These are phyloP conservation scores for Rhynchonema sp. DNA, from an alignment of 2,888 invertebrate genomes.

Conservation along the genomic window DNA sequence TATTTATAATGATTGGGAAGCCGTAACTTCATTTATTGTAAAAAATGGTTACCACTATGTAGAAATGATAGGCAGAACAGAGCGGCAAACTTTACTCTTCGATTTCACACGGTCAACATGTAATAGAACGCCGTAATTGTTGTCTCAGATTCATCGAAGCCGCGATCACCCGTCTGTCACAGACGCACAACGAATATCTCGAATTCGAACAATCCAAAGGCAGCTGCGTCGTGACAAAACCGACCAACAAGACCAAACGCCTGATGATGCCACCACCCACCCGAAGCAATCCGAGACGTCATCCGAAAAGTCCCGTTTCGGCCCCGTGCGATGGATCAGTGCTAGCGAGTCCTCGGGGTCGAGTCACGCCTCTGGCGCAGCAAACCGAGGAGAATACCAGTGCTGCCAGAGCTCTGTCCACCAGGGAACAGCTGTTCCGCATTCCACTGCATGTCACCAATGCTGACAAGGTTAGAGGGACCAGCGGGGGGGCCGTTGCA, in stretches of 20 bases:
- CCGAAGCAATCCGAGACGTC: background rate
- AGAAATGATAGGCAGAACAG: too few species aligned
- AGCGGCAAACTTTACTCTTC: too few species aligned
- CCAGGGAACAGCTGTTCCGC: background rate
- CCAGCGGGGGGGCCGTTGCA: too few species aligned
- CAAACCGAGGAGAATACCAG: background rate
- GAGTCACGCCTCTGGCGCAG: background rate
- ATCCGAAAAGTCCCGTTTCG: background rate
- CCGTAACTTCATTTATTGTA: too few species aligned
- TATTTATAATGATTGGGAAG: too few species aligned
- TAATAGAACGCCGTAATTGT: too few species aligned
- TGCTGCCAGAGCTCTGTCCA: background rate
- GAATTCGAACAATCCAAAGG: background rate
- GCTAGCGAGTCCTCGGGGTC: too few species aligned
- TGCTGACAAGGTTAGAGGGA: background rate
- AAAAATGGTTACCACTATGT: too few species aligned
- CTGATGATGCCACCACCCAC: background rate
- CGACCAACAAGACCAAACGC: background rate
- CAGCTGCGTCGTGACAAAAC: background rate
- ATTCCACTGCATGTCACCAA: background rate
- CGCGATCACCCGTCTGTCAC: background rate
- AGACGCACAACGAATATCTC: background rate
- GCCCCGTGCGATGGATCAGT: too few species aligned
- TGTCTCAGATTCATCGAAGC: background rate
- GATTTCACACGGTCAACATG: too few species aligned